These are phyloP conservation scores for Lasius fuliginosus DNA, from an alignment of 2,888 invertebrate genomes.

Conservation along the genomic window DNA sequence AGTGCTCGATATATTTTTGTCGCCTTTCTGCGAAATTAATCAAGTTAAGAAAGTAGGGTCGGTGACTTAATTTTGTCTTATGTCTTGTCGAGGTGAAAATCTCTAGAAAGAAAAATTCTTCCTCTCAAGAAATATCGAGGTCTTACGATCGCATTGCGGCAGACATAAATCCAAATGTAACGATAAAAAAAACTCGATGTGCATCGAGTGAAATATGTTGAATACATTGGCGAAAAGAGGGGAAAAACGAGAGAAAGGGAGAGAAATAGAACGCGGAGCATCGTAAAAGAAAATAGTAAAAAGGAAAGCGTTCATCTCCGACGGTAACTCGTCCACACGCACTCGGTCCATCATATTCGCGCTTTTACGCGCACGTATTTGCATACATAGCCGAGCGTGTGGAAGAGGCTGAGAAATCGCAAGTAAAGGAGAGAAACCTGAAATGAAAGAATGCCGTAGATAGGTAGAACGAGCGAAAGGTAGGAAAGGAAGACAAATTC, in stretches of 20 bases:
- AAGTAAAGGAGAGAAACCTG: conserved; percentile 21
- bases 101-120: conserved; percentile 12
- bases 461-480: background rate
- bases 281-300: conserved; percentile 43
- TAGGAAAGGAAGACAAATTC: conserved; percentile 36
- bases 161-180: conserved; percentile 53
- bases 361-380: conserved; percentile 53
- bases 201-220: conserved; percentile 6
- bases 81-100: background rate
- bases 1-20: conserved; percentile 10
- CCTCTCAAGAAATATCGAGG: conserved; percentile 10
- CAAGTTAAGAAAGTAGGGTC: background rate
- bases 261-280: background rate
- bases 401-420: conserved; percentile 13
- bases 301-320: conserved; percentile 26
- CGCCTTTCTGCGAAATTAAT: background rate
- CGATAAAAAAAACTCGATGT: conserved; percentile 41
- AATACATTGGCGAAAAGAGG: conserved; percentile 15
- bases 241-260: background rate
- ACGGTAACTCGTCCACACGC: conserved; percentile 53
- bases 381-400: conserved; percentile 41
- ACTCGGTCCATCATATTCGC: conserved; percentile 64
- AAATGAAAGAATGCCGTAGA: background rate
- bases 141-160: conserved; percentile 55
- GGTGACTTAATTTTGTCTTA: conserved; percentile 34